Evolutionary conservation across 2,888 invertebrate species (phyloP).

Genomic region (Drosophila colorata): DNA sequence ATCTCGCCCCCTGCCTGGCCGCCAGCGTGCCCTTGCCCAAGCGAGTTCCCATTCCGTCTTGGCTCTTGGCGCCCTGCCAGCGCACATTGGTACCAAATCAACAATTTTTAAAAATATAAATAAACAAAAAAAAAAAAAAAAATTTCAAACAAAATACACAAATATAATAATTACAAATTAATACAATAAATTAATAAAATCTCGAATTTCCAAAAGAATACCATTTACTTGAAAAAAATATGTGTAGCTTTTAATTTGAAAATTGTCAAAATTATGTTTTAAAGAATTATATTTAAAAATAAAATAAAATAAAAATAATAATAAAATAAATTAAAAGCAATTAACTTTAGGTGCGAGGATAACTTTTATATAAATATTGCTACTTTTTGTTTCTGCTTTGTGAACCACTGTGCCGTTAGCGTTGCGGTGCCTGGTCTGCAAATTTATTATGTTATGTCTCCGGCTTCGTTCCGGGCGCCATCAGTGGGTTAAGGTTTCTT

Average conservation of each 20-base stretch:
- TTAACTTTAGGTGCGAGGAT: too few species aligned
- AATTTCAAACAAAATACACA: background rate
- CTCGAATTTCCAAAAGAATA: too few species aligned
- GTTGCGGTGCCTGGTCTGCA: conserved; percentile 45
- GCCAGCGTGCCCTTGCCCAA: conserved; percentile 32
- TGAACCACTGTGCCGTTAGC: conserved; percentile 28
- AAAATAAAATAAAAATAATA: too few species aligned
- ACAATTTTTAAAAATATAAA: background rate
- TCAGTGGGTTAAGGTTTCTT: conserved; percentile 72
- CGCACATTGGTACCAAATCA: conserved; percentile 35
- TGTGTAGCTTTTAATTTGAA: too few species aligned
- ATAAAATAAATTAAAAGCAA: too few species aligned
- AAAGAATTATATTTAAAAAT: too few species aligned
- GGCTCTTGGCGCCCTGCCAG: conserved; percentile 68
- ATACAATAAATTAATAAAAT: too few species aligned
- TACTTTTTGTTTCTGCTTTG: background rate
- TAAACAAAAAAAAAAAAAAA: background rate
- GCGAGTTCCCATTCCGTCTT: conserved; percentile 42
- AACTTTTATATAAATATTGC: background rate
- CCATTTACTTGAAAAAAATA: too few species aligned
- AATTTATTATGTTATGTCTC: conserved; percentile 77
- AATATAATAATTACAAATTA: too few species aligned
- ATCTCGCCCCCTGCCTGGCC: background rate
- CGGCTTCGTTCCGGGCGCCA: conserved; percentile 72
- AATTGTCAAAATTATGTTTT: too few species aligned